Base-by-base conservation (phyloP, 2,797 vertebrate species). In the Melanogrammus aeglefinus region DNA sequence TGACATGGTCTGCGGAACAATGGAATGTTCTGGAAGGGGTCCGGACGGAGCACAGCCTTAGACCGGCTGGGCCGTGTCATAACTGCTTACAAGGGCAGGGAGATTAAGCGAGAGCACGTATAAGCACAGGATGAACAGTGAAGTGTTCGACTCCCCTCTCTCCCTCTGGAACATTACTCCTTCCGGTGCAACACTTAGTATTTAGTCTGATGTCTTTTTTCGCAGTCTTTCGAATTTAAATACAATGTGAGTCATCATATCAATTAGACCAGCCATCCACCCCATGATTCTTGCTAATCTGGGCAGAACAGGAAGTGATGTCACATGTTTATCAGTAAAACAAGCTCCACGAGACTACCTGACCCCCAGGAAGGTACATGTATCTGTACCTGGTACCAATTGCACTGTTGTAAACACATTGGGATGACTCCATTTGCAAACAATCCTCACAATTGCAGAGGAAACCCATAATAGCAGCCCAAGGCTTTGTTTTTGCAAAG, bases 11-110 rank as follows among this genome's bases (percentile, higher is more conserved):
- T 84, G 81, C 35, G 73, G 78, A 69, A 75, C 77, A 24, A 39
- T 36, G 80, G 81, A 88, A 80, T 85, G 18, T 73, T 77, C 80
- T 79, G 75, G 75, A 82, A 63, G 82, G 31, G 63, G n/a, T 27
- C 63, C 63, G 2, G 16, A 57, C 63, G 2, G 16, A 57, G 47
- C 63, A 69, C 29, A 35, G 86, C 84, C 39, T 85, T 79, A 79
- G 74, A 78, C 80, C 86, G 88, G 78, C 84, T 87, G 86, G 77
- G 84, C 80, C 76, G 27, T 86, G 82, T 85, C 78, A 41, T 75
- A 71, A 79, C 63, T 72, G 66, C 81, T 85, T 82, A 87, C 76
- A 80, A 86, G 81, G 76, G 82, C 79, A 74, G 39, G 36, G 73
- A 88, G 88, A 79, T 81, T 77, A 81, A 63, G 36, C 78, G 63